Percentiles rank a stretch among this genome's conserved stretches.
phyloP scores from a whole-genome alignment of 2,888 invertebrate genomes.

The Entomobrya multifasciata region DNA sequence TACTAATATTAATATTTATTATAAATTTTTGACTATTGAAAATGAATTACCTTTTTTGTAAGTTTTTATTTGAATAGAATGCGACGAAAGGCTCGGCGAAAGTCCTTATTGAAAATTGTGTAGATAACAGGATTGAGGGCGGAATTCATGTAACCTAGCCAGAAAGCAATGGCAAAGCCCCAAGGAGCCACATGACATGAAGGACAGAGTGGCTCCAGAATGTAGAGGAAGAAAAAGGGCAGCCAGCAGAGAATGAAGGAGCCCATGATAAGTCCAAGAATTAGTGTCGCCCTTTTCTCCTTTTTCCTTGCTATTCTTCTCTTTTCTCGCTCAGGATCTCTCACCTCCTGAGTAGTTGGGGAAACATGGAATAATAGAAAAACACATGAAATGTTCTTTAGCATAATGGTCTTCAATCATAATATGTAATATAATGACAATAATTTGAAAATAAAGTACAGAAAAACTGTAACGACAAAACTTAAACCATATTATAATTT shows the following conservation, averaged over 20 bases:
- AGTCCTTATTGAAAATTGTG: conserved; percentile 98
- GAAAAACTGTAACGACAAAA: too few species aligned
- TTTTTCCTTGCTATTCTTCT: conserved; percentile 95
- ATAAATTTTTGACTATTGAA: too few species aligned
- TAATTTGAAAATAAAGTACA: background rate
- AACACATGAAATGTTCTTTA: too few species aligned
- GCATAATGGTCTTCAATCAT: too few species aligned
- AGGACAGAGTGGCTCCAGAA: conserved; percentile 90
- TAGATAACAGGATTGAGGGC: conserved; percentile 96
- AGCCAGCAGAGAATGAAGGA: conserved; percentile 98
- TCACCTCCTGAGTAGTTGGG: too few species aligned
- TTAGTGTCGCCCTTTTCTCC: conserved; percentile 97
- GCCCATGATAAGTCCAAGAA: conserved; percentile 98
- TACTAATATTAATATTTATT: too few species aligned
- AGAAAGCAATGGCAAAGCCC: conserved; percentile 96
- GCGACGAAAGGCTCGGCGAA: conserved; percentile 95
- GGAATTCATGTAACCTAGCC: conserved; percentile 98
- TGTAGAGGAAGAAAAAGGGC: conserved; percentile 97
- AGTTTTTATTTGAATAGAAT: conserved; percentile 94
- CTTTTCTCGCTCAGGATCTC: conserved; percentile 96
- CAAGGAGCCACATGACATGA: conserved; percentile 89
- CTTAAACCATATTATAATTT: background rate
- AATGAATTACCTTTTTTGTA: too few species aligned
- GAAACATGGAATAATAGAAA: too few species aligned
- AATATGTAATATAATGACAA: too few species aligned